Base-by-base conservation (phyloP, 2,888 invertebrate species). In the Aelia acuminata region DNA sequence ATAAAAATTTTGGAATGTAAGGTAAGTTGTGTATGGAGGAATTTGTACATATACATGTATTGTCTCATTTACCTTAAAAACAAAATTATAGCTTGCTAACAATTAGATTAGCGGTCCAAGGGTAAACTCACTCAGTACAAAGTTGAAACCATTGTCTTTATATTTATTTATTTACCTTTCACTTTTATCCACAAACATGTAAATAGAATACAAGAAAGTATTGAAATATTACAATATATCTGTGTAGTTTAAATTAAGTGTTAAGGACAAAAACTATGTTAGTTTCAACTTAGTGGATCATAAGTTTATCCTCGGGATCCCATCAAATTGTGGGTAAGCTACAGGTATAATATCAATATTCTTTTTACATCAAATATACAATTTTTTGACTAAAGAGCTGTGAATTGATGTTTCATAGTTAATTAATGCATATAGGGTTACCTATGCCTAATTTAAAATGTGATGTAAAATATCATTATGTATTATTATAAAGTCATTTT, bases 31-130 rank as follows among this genome's bases (percentile, higher is more conserved):
- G n/a, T 48, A 87, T 47, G 43, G 63, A 84, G 57, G n/a, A 80
- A 43, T 89, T 84, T 89, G 89, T 87, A 89, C 89, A 85, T 48
- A 84, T 70, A 84, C 26, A 75, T 50, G 88, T 88, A 89, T 89
- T 89, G 89, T 89, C 88, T 87, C 85, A 88, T 85, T 88, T 88
- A n/a, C 43, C 48, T 88, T 53, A 39, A 31, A 50, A 84, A 80
- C 31, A 84, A 84, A 43, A 84, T 39, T 35, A 43, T 43, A 43
- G 43, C 43, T 43, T 10, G 10, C 43, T 10, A 43, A 43, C 43
- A 43, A 43, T 43, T 10, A 43, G 43, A 43, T 43, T 4, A 43
- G 43, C n/a, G 10, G 10, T 43, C 43, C 43, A 43, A 43, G 43
- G 43, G 43, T 10, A 43, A 43, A 43, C 43, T 43, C 4, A 43